Evolutionary conservation across 2,797 vertebrate species (phyloP).

Genomic region (Spheniscus humboldti): DNA sequence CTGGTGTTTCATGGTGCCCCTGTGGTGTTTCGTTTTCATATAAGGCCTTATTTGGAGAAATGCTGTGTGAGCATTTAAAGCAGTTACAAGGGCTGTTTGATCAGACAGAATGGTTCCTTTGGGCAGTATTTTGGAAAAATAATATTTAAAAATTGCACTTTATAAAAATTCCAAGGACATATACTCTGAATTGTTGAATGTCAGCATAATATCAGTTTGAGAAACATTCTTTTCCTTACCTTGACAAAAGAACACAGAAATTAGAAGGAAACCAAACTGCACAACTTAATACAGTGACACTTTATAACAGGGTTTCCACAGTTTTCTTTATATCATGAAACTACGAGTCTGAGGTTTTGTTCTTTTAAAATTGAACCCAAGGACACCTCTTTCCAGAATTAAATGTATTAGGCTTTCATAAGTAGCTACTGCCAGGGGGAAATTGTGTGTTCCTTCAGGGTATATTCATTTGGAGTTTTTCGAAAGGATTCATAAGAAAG

Average conservation of each 20-base stretch:
- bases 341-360: background rate
- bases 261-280: background rate
- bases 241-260: background rate
- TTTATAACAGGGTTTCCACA: background rate
- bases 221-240: background rate
- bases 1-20: conserved; percentile 40
- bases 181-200: background rate
- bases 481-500: background rate
- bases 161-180: conserved; percentile 41
- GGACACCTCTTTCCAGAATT: background rate
- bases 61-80: conserved; percentile 9
- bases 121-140: conserved; percentile 54
- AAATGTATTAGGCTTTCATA: background rate
- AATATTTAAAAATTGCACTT: conserved; percentile 60
- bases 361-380: background rate
- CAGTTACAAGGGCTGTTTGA: conserved; percentile 52
- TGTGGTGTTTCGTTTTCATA: conserved; percentile 16
- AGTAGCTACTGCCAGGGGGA: background rate
- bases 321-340: background rate
- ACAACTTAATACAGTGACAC: background rate
- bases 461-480: background rate
- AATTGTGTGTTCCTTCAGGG: background rate
- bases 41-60: conserved; percentile 18
- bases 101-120: conserved; percentile 28
- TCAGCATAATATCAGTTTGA: background rate